Percentiles rank a stretch among this genome's conserved stretches.
Conservation (phyloP, 2,888 invertebrate species). For the Papilio protenor region DNA sequence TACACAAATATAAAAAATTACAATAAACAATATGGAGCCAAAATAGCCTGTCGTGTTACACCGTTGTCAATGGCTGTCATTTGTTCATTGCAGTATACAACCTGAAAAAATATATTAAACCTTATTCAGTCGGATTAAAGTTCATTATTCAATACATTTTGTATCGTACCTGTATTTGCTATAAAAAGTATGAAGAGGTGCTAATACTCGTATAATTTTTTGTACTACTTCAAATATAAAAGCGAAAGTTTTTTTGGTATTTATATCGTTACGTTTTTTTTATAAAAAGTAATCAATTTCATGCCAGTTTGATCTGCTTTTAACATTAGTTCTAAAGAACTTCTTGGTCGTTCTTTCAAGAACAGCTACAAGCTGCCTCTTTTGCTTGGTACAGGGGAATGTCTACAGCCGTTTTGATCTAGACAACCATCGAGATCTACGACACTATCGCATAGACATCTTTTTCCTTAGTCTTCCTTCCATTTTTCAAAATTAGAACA, state of each 20-base stretch:
- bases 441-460: too few species aligned
- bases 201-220: constrained; percentile 40
- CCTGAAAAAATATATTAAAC: neutral
- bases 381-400: too few species aligned
- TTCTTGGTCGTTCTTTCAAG: too few species aligned
- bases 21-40: constrained; percentile 54
- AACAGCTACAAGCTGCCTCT: too few species aligned
- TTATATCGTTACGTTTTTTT: neutral
- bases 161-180: constrained; percentile 36
- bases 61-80: constrained; percentile 59
- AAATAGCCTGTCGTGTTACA: constrained; percentile 59
- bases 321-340: neutral
- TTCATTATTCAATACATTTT: neutral
- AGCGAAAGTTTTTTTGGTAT: neutral
- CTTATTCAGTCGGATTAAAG: constrained; percentile 11
- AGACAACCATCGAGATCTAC: too few species aligned
- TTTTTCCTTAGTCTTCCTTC: too few species aligned
- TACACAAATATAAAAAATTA: constrained; percentile 48
- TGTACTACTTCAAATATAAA: constrained; percentile 9
- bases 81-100: constrained; percentile 47
- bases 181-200: constrained; percentile 44
- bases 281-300: constrained; percentile 27
- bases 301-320: constrained; percentile 25
- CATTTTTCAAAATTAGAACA: too few species aligned
- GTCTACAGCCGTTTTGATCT: too few species aligned